Base-by-base conservation (phyloP, 2,888 invertebrate species). In the Euproctis similis region DNA sequence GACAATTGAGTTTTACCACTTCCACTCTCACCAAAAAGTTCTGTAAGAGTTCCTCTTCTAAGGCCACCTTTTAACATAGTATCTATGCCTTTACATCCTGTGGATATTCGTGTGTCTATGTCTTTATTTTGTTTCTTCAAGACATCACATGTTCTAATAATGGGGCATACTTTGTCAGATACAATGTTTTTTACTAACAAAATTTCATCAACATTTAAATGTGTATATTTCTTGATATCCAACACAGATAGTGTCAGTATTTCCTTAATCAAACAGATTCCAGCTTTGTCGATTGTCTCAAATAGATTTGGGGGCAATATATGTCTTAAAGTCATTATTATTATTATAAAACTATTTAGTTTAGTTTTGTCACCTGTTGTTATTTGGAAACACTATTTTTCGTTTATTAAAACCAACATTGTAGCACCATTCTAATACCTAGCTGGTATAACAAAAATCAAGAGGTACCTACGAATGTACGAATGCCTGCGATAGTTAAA, bases 1-100 rank as follows among this genome's bases (percentile, higher is more conserved):
- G 89, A 91, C 22, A 94, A 59, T 64, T 95, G 95, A 0, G 94
- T 94, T 81, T 95, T 95, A 4, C 94, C 94, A 48, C 88, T 86
- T 8, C 92, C 92, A 75, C 92, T 92, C 66, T 90, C 89, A n/a
- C 94, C 95, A 61, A 87, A 89, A 46, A 95, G 78, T 84, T 95
- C 94, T 31, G 90, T 91, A 27, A 95, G 85, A 12, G 92, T 90
- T 40, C 87, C 86, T 44, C 74, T 73, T 24, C 88, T 74, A 33
- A 94, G 80, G 14, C 95, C 95, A 31, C 93, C 93, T 45, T 74
- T 68, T 11, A 92, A 63, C 36, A 88, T 61, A 14, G 53, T 53
- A 63, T 94, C 89, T 28, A 94, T 72, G 28, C 62, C 58, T 26
- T 51, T 23, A 65, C 90, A 92, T 6, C 92, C 92, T 28, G 76